These are phyloP conservation scores for Cromileptes altivelis DNA, from an alignment of 2,113 vertebrate species.

Conservation along the genomic window DNA sequence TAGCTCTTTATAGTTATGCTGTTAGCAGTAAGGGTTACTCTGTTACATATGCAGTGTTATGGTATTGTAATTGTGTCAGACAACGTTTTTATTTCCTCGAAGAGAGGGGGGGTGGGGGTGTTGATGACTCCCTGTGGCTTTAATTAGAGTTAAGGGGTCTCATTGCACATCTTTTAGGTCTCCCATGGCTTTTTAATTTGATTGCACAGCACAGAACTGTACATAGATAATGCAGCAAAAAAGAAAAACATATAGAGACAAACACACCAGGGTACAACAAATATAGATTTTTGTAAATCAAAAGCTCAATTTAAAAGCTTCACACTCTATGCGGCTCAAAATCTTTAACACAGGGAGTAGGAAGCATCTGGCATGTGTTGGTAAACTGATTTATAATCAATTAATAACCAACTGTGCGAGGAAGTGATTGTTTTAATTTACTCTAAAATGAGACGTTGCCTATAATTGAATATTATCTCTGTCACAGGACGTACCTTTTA, in stretches of 20 bases:
- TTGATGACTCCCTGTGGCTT: slow-evolving; percentile 54
- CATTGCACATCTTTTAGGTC: slow-evolving; percentile 40
- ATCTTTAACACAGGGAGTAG: background rate
- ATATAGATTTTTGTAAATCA: background rate
- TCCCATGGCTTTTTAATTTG: slow-evolving; percentile 39
- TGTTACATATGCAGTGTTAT: background rate
- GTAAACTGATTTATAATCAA: background rate
- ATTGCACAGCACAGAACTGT: slow-evolving; percentile 18
- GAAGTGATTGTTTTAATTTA: background rate
- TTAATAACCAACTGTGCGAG: background rate
- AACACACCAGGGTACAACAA: background rate
- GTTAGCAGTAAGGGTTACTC: background rate
- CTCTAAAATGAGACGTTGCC: background rate
- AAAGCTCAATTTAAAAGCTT: background rate
- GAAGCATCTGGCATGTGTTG: background rate
- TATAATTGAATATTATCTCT: background rate
- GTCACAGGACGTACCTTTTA: too few relatives aligned
- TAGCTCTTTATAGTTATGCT: slow-evolving; percentile 9
- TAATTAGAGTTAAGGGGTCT: slow-evolving; percentile 61
- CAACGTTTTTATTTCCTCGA: slow-evolving; percentile 22
- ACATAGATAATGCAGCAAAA: slow-evolving; percentile 9
- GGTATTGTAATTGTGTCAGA: slow-evolving; percentile 4
- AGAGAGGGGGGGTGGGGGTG: background rate
- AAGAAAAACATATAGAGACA: background rate
- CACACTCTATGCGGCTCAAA: background rate